Percentiles rank a stretch among this genome's conserved stretches.
phyloP scores from a whole-genome alignment of 2,797 vertebrate genomes.

The Esox masquinongy region DNA sequence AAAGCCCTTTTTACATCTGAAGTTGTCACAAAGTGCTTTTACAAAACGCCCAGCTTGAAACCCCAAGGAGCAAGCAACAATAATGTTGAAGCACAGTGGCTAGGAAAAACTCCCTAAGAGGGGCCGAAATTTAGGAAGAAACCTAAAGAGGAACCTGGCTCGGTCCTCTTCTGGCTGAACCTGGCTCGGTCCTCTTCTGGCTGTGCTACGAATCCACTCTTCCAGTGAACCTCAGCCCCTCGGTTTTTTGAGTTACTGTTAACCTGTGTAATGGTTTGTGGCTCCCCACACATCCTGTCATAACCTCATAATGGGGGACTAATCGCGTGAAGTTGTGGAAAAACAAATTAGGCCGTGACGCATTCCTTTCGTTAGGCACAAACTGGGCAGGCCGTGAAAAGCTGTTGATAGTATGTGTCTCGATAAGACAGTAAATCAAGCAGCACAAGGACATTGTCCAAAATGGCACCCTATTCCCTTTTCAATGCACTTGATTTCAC shows the following conservation, averaged over 20 bases:
- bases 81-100: too few relatives aligned
- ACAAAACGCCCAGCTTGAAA: too few relatives aligned
- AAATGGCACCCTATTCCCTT: background rate
- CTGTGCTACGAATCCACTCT: background rate
- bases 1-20: too few relatives aligned
- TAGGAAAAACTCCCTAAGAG: too few relatives aligned
- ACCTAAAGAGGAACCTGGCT: too few relatives aligned
- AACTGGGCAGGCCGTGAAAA: slow-evolving; percentile 9
- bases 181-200: too few relatives aligned
- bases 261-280: background rate
- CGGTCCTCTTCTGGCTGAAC: too few relatives aligned
- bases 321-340: background rate
- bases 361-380: slow-evolving; percentile 2
- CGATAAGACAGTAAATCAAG: slow-evolving; percentile 29
- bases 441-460: background rate
- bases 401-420: slow-evolving; percentile 15
- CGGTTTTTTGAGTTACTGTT: background rate
- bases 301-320: background rate
- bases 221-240: background rate
- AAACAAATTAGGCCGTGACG: background rate
- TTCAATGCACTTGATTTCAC: background rate
- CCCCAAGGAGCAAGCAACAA: too few relatives aligned
- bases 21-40: too few relatives aligned
- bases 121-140: too few relatives aligned
- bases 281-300: background rate